These are phyloP conservation scores for Chitala chitala DNA, from an alignment of 2,113 vertebrate species.

Conservation along the genomic window DNA sequence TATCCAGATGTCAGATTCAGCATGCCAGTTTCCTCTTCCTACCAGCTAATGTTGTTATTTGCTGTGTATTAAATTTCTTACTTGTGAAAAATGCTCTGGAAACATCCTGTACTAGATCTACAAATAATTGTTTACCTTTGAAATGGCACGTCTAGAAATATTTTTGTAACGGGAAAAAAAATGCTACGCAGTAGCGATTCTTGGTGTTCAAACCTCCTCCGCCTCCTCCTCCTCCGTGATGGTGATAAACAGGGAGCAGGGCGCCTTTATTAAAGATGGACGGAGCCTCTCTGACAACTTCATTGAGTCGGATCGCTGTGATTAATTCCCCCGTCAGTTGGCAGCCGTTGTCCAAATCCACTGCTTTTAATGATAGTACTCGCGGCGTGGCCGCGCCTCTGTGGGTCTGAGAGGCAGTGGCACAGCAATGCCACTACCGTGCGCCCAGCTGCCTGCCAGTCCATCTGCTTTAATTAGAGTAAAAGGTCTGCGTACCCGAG, in stretches of 20 bases:
- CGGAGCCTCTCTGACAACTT: conserved; percentile 4
- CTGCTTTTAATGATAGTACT: conserved; percentile 40
- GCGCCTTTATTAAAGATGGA: conserved; percentile 6
- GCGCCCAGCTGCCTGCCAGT: neutral
- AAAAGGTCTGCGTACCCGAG: neutral
- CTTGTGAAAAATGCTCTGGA: too few relatives aligned
- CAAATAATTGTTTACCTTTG: too few relatives aligned
- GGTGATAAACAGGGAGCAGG: neutral
- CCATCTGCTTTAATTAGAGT: neutral
- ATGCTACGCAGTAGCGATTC: neutral
- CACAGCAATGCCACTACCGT: conserved; percentile 35
- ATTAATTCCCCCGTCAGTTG: conserved; percentile 51
- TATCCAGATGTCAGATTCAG: too few relatives aligned
- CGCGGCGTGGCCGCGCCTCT: conserved; percentile 33
- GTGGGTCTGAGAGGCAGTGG: conserved; percentile 22
- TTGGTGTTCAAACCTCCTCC: neutral
- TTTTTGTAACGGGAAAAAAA: too few relatives aligned
- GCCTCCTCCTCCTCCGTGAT: neutral
- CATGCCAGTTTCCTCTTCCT: too few relatives aligned
- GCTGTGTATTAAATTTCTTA: too few relatives aligned
- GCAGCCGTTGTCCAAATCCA: conserved; percentile 40
- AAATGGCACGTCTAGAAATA: too few relatives aligned
- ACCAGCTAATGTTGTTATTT: too few relatives aligned
- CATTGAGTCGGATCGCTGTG: conserved; percentile 33
- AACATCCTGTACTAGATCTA: too few relatives aligned